Base-by-base conservation (phyloP, 2,888 invertebrate genomes). In the Archaeoteleia sp. region DNA sequence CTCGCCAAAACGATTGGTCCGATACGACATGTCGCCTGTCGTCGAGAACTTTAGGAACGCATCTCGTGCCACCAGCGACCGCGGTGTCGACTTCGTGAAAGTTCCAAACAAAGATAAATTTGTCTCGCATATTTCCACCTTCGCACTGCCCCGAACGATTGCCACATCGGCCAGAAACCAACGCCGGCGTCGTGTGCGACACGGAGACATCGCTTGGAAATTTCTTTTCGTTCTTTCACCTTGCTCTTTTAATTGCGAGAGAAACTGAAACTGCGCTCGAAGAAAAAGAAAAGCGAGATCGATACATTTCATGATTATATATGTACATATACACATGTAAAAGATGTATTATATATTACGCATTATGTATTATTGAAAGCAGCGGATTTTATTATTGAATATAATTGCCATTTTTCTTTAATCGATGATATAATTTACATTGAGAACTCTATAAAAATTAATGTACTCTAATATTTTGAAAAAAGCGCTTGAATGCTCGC, bases 41-140 rank as follows among this genome's bases (percentile, higher is more conserved):
- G 72, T 51, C 66, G 60, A 43, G 66, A 20, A 68, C 68, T 70
- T 71, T 71, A 51, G 62, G 46, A 34, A 68, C 71, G 55, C 60
- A 45, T 66, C 62, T 62, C 49, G 61, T 66, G 62, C 66, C 66
- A 62, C 71, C 58, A 71, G 66, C 62, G 63, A 67, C 54, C 67
- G 57, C 54, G 71, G 73, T 74, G 74, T 79, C 78, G 72, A 73
- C 48, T 75, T 74, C 76, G 81, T 78, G 80, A 81, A 81, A 81
- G 81, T 81, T 75, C 62, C 73, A 72, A 81, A 81, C 80, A 81
- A 78, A 80, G 81, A 81, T 81, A 79, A 79, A 81, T 81, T 79
- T 80, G 77, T 81, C 75, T 61, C 67, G 61, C 66, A 70, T 58
- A 67, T 65, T 57, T 65, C 61, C 67, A 67, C 67, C 54, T 72